A percentile compares a stretch with the other conserved stretches of the same genome.
These are phyloP conservation scores for Petrocephalus zakoni DNA, from an alignment of 2,113 vertebrate species.

Conservation along the genomic window DNA sequence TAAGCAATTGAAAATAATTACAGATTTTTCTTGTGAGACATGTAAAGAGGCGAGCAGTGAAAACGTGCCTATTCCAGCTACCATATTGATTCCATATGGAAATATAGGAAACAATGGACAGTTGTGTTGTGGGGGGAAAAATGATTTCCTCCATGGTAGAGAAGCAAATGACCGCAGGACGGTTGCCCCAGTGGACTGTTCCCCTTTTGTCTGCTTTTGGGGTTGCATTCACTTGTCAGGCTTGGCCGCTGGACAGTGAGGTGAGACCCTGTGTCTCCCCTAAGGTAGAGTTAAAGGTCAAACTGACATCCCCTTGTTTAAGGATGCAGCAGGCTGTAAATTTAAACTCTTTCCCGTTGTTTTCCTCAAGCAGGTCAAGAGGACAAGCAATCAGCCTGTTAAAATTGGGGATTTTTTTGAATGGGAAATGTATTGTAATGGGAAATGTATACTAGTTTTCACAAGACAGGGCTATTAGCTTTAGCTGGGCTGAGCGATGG, in stretches of 20 bases:
- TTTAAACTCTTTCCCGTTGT: slow-evolving; percentile 23
- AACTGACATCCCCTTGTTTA: slow-evolving; percentile 58
- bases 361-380: slow-evolving; percentile 62
- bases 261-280: background rate
- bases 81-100: slow-evolving; percentile 18
- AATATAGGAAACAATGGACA: slow-evolving; percentile 5
- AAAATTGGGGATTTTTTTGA: background rate
- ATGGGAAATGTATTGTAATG: too few species aligned
- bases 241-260: background rate
- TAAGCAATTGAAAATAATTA: background rate
- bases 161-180: background rate
- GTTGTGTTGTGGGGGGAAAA: background rate
- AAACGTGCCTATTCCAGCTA: background rate
- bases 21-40: background rate
- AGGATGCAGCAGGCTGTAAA: slow-evolving; percentile 56
- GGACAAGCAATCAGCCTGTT: slow-evolving; percentile 19
- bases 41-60: background rate
- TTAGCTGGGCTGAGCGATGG: background rate
- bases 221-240: background rate
- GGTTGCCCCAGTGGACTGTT: background rate
- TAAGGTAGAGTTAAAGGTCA: slow-evolving; percentile 45
- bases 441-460: too few species aligned
- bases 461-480: too few species aligned
- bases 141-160: background rate
- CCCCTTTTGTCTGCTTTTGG: background rate